These are phyloP conservation scores for Emberiza fucata DNA, from an alignment of 2,113 vertebrate species.

Conservation along the genomic window DNA sequence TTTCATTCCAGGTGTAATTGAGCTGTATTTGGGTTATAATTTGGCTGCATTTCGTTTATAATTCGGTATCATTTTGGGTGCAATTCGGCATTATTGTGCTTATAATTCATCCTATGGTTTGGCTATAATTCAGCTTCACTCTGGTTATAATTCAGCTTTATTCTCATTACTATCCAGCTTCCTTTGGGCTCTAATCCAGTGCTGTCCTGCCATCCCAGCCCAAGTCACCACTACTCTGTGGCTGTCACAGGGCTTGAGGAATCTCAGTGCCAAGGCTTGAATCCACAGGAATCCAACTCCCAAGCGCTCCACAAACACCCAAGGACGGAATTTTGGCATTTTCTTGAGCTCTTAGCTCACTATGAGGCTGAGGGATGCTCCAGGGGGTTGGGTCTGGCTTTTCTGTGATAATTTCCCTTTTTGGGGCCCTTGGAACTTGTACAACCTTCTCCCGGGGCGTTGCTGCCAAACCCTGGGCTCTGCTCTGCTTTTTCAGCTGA, in stretches of 20 bases:
- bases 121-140: not conserved
- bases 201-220: not conserved
- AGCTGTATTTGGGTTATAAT: not conserved
- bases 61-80: fast-evolving
- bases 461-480: not conserved
- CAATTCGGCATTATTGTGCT: not conserved
- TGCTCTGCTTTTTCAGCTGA: not conserved
- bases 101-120: not conserved
- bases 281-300: fast-evolving
- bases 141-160: not conserved
- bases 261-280: no score
- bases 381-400: not conserved
- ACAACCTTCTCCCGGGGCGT: fast-evolving
- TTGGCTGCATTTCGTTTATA: not conserved
- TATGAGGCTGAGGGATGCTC: not conserved
- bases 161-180: no score
- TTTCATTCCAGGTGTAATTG: not conserved
- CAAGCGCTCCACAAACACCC: fast-evolving
- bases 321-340: not conserved
- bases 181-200: not conserved
- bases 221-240: fast-evolving
- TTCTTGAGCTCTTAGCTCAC: not conserved
- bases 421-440: not conserved
- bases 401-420: not conserved
- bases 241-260: fast-evolving